A percentile compares a stretch with the other conserved stretches of the same genome.
Evolutionary conservation across 2,888 invertebrate genomes (phyloP).

Genomic region (Cataglyphis cursor): DNA sequence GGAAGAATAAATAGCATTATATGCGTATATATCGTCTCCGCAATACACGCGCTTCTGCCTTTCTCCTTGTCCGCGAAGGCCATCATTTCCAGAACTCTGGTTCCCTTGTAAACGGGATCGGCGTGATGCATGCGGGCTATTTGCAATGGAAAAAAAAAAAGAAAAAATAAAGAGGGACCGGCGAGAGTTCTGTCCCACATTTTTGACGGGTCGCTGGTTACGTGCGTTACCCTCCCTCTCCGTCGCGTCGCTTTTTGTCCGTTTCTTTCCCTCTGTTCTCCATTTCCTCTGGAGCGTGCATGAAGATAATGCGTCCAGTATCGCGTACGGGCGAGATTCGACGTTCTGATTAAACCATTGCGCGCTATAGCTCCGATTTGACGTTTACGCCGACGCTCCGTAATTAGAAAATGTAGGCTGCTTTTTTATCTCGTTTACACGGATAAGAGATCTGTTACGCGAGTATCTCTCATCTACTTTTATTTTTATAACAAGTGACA

Average conservation of each 20-base stretch:
- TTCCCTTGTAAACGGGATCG: conserved; percentile 75
- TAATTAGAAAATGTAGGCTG: conserved; percentile 44
- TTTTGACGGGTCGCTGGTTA: conserved; percentile 76
- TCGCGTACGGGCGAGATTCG: conserved; percentile 48
- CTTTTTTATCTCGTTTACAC: conserved; percentile 29
- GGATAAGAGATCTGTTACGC: conserved; percentile 4
- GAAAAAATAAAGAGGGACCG: conserved; percentile 54
- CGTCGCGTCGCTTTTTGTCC: conserved; percentile 48
- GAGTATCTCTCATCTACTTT: background rate
- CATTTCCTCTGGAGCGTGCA: conserved; percentile 51
- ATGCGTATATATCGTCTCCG: conserved; percentile 66
- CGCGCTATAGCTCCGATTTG: conserved; percentile 15
- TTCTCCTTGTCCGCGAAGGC: conserved; percentile 73
- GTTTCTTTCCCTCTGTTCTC: conserved; percentile 41
- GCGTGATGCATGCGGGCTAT: conserved; percentile 80
- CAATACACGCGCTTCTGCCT: conserved; percentile 65
- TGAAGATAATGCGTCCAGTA: conserved; percentile 50
- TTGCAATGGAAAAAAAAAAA: conserved; percentile 71
- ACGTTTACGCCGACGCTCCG: conserved; percentile 5
- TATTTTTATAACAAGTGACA: conserved; percentile 10
- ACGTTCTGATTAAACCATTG: conserved; percentile 40
- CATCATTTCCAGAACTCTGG: conserved; percentile 76
- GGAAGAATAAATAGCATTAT: conserved; percentile 74
- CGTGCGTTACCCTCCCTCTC: conserved; percentile 27
- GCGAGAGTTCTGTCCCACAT: conserved; percentile 74